Conservation (phyloP, 2,113 vertebrate genomes). For the Leucopsar rothschildi region DNA sequence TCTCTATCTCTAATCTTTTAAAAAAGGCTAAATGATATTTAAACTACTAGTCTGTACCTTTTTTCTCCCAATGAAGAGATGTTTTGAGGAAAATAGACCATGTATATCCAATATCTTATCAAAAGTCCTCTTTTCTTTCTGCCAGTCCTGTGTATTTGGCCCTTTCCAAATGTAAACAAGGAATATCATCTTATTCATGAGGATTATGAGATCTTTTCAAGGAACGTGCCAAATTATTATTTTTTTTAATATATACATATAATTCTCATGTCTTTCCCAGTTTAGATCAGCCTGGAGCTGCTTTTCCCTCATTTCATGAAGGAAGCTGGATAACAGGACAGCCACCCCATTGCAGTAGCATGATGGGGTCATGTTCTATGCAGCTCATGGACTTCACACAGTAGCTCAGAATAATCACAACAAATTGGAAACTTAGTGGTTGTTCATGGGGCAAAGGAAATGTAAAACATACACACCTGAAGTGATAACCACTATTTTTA, state of each 20-base stretch:
- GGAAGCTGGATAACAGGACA: not conserved
- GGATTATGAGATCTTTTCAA: not conserved
- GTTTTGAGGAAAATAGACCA: not conserved
- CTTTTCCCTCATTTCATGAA: not conserved
- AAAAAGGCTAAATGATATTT: not conserved
- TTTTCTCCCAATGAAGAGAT: not conserved
- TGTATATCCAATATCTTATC: not conserved
- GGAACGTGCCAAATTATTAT: not conserved
- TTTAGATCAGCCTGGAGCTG: not conserved
- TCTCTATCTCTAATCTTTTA: not conserved
- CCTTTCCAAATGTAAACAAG: not conserved
- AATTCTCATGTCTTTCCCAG: not conserved
- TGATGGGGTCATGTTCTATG: rapidly evolving
- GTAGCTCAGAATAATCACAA: not conserved
- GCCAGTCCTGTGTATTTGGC: not conserved
- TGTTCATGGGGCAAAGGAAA: not conserved
- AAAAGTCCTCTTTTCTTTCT: not conserved
- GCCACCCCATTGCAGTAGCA: not conserved
- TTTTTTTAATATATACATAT: not conserved
- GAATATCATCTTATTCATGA: not conserved
- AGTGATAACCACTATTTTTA: not conserved
- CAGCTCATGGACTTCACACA: not conserved
- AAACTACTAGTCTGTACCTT: not conserved
- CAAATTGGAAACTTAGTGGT: not conserved
- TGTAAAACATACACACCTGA: not conserved